Base-by-base conservation (phyloP, 2,888 invertebrate genomes). In the Ectemnius continuus region DNA sequence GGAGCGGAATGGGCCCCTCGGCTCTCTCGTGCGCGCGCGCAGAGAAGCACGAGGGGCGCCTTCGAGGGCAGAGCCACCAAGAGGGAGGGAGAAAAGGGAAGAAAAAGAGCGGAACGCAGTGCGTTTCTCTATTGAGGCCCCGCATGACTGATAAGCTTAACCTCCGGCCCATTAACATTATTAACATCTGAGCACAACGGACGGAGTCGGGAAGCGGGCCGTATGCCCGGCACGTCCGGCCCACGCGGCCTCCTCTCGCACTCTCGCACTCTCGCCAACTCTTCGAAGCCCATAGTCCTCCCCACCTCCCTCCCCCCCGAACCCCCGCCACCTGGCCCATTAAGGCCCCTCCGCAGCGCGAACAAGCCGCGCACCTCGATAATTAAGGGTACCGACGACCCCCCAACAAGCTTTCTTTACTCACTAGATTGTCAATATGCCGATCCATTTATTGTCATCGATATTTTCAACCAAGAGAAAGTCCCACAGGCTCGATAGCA, bases 71-170 rank as follows among this genome's bases (percentile, higher is more conserved):
- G 46, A 62, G 11, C 23, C 23, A 60, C 5, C 8, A 36, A 36
- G 36, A 11, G 58, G 52, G 47, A 72, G 70, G 71, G 74, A 78
- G 68, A 80, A 78, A 75, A 47, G 69, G 72, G 76, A 79, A 73
- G 67, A 70, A 76, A 73, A 67, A 67, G 70, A 64, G 36, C 48
- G 73, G 28, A 66, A 60, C 70, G 71, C 78, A 58, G 65, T 67
- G 76, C 72, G 79, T 84, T 84, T 84, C 83, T 85, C 86, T 85
- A 86, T 87, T 87, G 86, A 86, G 79, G 84, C 75, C 75, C 81
- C 70, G 83, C 82, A 86, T 86, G 86, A 87, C 87, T 84, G 87
- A 88, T 88, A 87, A 88, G 85, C 85, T 88, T 85, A 84, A 87
- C 86, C 86, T 86, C 81, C 82, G 82, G 83, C 84, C 84, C 86